phyloP scores from a whole-genome alignment of 2,113 vertebrate genomes.

The Sphyrna mokarran region DNA sequence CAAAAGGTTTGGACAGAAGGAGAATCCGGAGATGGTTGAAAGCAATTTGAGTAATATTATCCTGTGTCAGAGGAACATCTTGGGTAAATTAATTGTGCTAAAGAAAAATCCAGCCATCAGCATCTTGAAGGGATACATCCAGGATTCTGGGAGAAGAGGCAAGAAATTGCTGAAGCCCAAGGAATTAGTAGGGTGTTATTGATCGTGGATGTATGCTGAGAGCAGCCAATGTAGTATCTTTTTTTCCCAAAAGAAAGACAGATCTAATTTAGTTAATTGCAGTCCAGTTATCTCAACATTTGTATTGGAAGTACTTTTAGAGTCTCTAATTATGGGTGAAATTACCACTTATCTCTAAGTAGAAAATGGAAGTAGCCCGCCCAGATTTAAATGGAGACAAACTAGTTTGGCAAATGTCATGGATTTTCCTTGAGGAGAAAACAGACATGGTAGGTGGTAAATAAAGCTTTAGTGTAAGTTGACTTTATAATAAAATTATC shows the following conservation, averaged over 20 bases:
- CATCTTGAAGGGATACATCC: background rate
- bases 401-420: background rate
- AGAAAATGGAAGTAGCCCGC: background rate
- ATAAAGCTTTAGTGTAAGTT: background rate
- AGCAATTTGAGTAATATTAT: background rate
- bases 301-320: background rate
- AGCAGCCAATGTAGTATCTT: background rate
- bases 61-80: background rate
- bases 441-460: background rate
- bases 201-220: background rate
- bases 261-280: background rate
- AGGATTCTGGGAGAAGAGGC: background rate
- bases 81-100: background rate
- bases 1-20: background rate
- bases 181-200: background rate
- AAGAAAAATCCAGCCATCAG: background rate
- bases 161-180: background rate
- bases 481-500: background rate
- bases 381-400: background rate
- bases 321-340: background rate
- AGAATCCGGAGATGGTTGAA: background rate
- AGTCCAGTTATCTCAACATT: background rate
- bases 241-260: background rate
- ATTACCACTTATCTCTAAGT: background rate
- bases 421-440: background rate